Evolutionary conservation across 2,797 vertebrate species (phyloP), one percentile per base, ranked within the genome.

Genomic region (Clarias pachynema): DNA sequence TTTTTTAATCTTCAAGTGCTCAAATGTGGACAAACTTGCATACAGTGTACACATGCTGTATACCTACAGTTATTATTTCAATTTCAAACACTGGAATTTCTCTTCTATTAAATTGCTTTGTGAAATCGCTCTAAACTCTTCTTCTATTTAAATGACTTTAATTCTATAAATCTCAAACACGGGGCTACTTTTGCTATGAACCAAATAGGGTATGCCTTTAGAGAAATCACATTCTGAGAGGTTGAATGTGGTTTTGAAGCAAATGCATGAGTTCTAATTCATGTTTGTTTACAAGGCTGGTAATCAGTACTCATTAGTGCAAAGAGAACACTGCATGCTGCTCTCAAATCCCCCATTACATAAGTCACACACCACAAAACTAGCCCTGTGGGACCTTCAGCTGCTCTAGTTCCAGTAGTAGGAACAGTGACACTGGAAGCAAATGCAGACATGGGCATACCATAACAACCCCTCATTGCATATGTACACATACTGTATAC

Each of bases 241-340:
- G 40, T 14, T 44, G 53, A 69, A 56, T 22, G 69, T 68, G 82
- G 82, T 84, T 84, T 62, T 24, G 69, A 49, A 62, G 80, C 57
- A 75, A 78, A 80, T 20, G 79, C 44, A 75, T n/a, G 29, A 65
- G n/a, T 68, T 81, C 60, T 83, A 49, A 88, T 85, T 75, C 40
- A 75, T 77, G 85, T 83, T 84, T 86, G 75, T 83, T 85, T 77
- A 86, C 80, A 85, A 80, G 72, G 69, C 84, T 53, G 59, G 53
- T 56, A 81, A 68, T 83, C 59, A 80, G 83, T 60, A 83, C 79
- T 88, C 87, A 86, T 88, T 75, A 82, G 63, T 56, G 75, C 29
- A 56, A 37, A 68, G 69, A 79, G 62, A 77, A 82, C 68, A 83
- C 66, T 83, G 75, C 73, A 63, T 65, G 66, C 75, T 49, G 63